Evolutionary conservation across 2,113 vertebrate genomes (phyloP), one percentile per base, ranked within the genome.

Genomic region (Takifugu bimaculatus): DNA sequence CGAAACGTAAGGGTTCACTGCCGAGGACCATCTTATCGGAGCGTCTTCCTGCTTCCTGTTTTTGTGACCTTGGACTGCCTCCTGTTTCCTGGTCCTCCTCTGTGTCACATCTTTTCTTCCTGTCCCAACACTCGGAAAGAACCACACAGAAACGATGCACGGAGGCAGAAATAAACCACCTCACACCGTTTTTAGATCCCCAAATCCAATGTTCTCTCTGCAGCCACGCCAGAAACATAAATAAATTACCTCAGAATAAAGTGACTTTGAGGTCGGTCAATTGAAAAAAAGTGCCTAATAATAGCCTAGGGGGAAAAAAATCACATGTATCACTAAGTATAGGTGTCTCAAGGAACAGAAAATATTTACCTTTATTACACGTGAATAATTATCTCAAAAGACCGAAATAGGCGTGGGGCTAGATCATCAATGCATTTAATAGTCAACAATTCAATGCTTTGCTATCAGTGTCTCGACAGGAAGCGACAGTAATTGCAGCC

Each of bases 41-140:
- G 64, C 67, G 58, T 79, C 64, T 88, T 82, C 80, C 78, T 78
- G 82, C 81, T 88, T 92, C 91, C 91, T 91, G 89, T 90, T 91
- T 88, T 84, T 75, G 52, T 28, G 13, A 55, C 59, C 75, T 65
- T 54, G 71, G 73, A 78, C 81, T 76, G 52, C n/a, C 68, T 78
- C 65, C 72, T 54, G 78, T 80, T 88, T 91, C 90, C 89, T 88
- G 79, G 69, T 89, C 82, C 75, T 86, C 78, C 80, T 27, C 71
- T 27, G 29, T 77, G 76, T 88, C 82, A 80, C 87, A 87, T 86
- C 75, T 85, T 65, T 56, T 70, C 84, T 85, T 90, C 89, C 87
- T 72, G 81, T 77, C 79, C 59, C 76, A 78, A 80, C 82, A 66
- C 68, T 70, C 48, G 68, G 15, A 32, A 43, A 64, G 50, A 80